Base-by-base conservation (phyloP, 2,797 vertebrate species). In the Spea hammondii region DNA sequence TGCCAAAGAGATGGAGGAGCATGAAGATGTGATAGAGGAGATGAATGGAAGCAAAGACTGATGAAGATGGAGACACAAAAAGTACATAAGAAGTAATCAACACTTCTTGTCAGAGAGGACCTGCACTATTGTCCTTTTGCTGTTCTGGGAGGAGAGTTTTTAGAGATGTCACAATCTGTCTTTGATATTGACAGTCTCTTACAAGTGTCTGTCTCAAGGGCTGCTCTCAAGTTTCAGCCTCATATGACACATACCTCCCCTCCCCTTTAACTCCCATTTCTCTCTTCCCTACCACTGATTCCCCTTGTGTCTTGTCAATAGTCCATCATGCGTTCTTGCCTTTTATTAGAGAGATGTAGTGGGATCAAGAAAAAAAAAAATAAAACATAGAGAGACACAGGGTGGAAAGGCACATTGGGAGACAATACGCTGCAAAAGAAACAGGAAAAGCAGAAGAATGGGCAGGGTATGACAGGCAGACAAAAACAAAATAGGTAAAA, bases 101-200 rank as follows among this genome's bases (percentile, higher is more conserved):
- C 12, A n/a, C 5, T 8, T 32, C 7, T 32, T 32, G 53, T 76
- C 12, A 68, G 53, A 57, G n/a, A 65, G 62, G 50, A 59, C 70
- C 57, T 6, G 49, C 65, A 44, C 32, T 78, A 71, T 12, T 51
- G 76, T 70, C 54, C 66, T 76, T 65, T 57, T 53, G 69, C 47
- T 70, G 71, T 14, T 68, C 11, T 60, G 77, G 70, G 78, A 74
- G 78, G 54, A 65, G 70, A 74, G 72, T 57, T 57, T 53, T 73
- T 49, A 79, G 70, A 79, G 60, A 78, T 79, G 71, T 73, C 70
- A 73, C 71, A 79, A 79, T 73, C 77, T 74, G 70, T 49, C 77
- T 79, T 79, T 79, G 65, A 79, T 73, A 71, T 60, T 79, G 70
- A 79, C 70, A 73, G 51, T 74, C 47, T 79, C 44, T 44, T 79